These are phyloP conservation scores for Coregonus suidteri DNA, from an alignment of 2,797 vertebrate species.

Conservation along the genomic window DNA sequence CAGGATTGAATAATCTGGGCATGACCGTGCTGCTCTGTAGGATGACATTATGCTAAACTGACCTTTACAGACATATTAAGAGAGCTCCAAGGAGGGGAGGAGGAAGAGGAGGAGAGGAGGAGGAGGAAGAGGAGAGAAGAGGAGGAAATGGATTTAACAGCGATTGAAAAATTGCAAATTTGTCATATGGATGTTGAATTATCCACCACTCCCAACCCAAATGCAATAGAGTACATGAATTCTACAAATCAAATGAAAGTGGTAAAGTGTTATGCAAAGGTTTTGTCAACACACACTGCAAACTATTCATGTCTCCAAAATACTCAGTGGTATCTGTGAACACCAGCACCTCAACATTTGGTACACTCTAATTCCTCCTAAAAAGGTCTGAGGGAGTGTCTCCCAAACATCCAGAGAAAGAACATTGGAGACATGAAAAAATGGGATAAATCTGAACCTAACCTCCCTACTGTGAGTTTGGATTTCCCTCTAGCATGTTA, in stretches of 20 bases:
- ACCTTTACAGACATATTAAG: constrained; percentile 81
- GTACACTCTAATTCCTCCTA: constrained; percentile 24
- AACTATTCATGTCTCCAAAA: constrained; percentile 47
- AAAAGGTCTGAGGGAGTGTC: not conserved
- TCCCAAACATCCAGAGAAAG: constrained; percentile 9
- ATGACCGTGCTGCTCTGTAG: constrained; percentile 71
- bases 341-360: constrained; percentile 41
- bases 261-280: constrained; percentile 53
- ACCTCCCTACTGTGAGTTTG: constrained; percentile 16
- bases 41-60: constrained; percentile 84
- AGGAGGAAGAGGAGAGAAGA: constrained; percentile 51
- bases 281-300: constrained; percentile 43
- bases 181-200: constrained; percentile 67
- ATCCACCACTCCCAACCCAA: constrained; percentile 62
- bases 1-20: constrained; percentile 76
- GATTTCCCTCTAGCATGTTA: constrained; percentile 40
- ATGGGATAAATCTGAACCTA: constrained; percentile 21
- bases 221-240: constrained; percentile 55
- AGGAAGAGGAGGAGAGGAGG: constrained; percentile 50
- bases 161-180: constrained; percentile 71
- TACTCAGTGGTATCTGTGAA: constrained; percentile 55
- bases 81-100: constrained; percentile 57
- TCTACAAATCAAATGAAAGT: constrained; percentile 30
- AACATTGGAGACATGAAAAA: not conserved
- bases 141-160: constrained; percentile 76